Evolutionary conservation across 2,797 vertebrate species (phyloP).

Genomic region (Glossophaga mutica): DNA sequence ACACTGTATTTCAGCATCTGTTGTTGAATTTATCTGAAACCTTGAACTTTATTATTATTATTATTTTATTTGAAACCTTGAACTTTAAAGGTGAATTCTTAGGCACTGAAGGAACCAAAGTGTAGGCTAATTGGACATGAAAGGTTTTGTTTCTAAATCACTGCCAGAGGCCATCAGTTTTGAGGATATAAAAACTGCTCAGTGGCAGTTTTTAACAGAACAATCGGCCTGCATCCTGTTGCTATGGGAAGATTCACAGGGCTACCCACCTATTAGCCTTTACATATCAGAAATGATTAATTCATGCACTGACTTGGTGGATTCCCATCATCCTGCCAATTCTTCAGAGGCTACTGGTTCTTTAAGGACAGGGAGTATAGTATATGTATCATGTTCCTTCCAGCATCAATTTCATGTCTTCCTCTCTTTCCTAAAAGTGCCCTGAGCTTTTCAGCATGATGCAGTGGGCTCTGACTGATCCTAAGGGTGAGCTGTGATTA

Average conservation of each 20-base stretch:
- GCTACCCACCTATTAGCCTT: background rate
- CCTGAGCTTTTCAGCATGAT: background rate
- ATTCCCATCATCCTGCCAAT: background rate
- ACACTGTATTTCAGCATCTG: conserved; percentile 36
- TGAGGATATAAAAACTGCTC: background rate
- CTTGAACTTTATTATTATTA: background rate
- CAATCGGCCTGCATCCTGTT: background rate
- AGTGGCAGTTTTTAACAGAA: conserved; percentile 18
- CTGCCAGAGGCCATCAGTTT: conserved; percentile 17
- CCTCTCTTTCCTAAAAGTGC: background rate
- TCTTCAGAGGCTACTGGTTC: background rate
- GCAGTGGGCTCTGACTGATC: background rate
- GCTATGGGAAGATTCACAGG: conserved; percentile 16
- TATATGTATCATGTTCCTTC: background rate
- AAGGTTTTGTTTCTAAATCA: conserved; percentile 52
- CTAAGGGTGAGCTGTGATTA: background rate
- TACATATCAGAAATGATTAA: background rate
- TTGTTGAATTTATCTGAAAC: conserved; percentile 23
- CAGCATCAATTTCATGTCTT: background rate
- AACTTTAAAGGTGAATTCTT: conserved; percentile 53
- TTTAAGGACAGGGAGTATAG: background rate
- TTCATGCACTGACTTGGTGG: background rate
- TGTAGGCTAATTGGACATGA: conserved; percentile 23
- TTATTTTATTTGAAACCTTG: background rate
- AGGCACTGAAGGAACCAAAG: background rate